Conservation (phyloP, 2,797 vertebrate genomes). For the Perodicticus potto region DNA sequence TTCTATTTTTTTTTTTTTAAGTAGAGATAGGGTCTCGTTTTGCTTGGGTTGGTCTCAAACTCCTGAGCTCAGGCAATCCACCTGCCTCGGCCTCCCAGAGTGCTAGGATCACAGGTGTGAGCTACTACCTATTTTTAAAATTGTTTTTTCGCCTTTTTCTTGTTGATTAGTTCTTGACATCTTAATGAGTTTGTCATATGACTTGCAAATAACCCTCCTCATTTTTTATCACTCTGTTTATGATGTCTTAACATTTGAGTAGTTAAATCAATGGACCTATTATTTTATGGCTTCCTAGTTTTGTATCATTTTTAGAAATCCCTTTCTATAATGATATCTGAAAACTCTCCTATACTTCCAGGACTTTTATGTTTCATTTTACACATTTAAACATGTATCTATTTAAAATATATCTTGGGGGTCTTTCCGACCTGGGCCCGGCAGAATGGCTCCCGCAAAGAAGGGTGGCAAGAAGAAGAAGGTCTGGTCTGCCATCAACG, state of each 20-base stretch:
- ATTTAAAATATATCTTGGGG: background rate
- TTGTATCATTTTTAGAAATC: background rate
- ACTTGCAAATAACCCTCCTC: background rate
- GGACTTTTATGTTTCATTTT: background rate
- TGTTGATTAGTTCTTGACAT: background rate
- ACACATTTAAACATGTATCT: background rate
- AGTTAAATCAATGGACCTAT: background rate
- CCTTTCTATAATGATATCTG: background rate
- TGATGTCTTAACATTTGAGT: background rate
- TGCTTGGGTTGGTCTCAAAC: too few species aligned
- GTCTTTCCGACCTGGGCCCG: too few species aligned
- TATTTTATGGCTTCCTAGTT: background rate
- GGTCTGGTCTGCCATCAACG: too few species aligned
- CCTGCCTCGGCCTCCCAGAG: too few species aligned
- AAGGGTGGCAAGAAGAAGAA: too few species aligned
- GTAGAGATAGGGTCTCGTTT: too few species aligned
- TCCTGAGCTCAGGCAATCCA: too few species aligned
- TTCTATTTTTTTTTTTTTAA: background rate
- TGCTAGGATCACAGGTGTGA: too few species aligned
- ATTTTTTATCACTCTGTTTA: constrained; percentile 16
- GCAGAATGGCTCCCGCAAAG: too few species aligned
- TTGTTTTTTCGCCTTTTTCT: background rate
- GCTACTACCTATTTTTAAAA: too few species aligned
- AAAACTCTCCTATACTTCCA: background rate
- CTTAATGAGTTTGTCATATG: background rate